Conservation (phyloP, 2,113 vertebrate genomes). For the Nematolebias whitei region DNA sequence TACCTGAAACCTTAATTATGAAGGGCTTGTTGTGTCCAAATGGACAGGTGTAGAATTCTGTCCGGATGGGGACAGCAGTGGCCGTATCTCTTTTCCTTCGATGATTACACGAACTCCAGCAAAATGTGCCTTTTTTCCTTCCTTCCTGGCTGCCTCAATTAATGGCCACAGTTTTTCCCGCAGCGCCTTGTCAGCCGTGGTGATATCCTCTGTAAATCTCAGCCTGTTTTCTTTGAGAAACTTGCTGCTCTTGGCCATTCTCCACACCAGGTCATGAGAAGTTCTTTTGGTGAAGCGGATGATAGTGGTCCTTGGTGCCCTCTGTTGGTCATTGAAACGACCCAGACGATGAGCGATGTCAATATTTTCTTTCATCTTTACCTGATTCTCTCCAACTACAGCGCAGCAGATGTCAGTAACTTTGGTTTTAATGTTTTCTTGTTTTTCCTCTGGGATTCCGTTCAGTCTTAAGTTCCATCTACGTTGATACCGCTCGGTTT, state of each 20-base stretch:
- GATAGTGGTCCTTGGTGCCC: background rate
- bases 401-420: background rate
- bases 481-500: background rate
- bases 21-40: background rate
- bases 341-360: constrained; percentile 1
- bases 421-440: background rate
- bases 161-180: background rate
- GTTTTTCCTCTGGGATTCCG: background rate
- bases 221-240: background rate
- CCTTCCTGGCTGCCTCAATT: background rate
- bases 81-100: background rate
- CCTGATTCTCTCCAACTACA: background rate
- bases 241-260: background rate
- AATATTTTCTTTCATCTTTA: background rate
- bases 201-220: background rate
- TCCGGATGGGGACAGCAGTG: background rate
- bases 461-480: background rate
- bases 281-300: background rate
- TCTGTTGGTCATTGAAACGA: background rate
- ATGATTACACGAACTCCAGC: background rate
- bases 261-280: background rate
- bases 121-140: background rate
- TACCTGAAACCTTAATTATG: background rate
- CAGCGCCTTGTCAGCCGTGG: background rate
- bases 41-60: background rate